phyloP scores from a whole-genome alignment of 2,888 invertebrate genomes.

The Nymphalis c-album region DNA sequence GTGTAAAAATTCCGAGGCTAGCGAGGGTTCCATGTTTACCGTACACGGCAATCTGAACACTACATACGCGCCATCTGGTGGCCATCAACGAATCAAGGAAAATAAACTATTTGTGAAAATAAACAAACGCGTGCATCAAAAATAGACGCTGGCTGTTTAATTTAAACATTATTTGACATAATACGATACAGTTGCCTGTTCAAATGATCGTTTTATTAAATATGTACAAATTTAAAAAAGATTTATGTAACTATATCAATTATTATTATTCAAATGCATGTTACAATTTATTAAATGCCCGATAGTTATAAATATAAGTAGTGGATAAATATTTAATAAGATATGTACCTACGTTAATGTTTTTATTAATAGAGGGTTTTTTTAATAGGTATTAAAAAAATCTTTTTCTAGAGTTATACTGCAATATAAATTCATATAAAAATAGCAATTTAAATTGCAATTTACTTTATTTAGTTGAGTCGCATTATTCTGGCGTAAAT shows the following conservation, averaged over 20 bases:
- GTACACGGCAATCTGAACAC: slow-evolving; percentile 54
- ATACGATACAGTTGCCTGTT: slow-evolving; percentile 14
- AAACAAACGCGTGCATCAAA: slow-evolving; percentile 69
- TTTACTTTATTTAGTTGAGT: too few species aligned
- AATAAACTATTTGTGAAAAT: slow-evolving; percentile 74
- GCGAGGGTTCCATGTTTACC: slow-evolving; percentile 70
- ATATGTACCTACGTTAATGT: too few species aligned
- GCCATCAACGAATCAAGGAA: slow-evolving; percentile 72
- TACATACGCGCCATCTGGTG: slow-evolving; percentile 75
- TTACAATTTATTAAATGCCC: too few species aligned
- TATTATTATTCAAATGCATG: too few species aligned
- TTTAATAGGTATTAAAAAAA: too few species aligned
- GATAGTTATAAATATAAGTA: too few species aligned
- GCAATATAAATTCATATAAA: too few species aligned
- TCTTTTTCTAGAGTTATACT: too few species aligned
- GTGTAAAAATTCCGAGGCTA: slow-evolving; percentile 68
- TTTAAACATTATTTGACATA: slow-evolving; percentile 52
- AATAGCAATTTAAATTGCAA: too few species aligned
- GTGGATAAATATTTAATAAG: too few species aligned
- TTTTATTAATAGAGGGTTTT: too few species aligned
- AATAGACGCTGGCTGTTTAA: slow-evolving; percentile 63
- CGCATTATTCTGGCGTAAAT: too few species aligned
- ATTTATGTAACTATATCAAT: not conserved
- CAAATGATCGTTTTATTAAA: slow-evolving; percentile 11
- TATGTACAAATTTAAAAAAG: not conserved